Conservation (phyloP, 2,888 invertebrate genomes). For the Mylabris sibirica region DNA sequence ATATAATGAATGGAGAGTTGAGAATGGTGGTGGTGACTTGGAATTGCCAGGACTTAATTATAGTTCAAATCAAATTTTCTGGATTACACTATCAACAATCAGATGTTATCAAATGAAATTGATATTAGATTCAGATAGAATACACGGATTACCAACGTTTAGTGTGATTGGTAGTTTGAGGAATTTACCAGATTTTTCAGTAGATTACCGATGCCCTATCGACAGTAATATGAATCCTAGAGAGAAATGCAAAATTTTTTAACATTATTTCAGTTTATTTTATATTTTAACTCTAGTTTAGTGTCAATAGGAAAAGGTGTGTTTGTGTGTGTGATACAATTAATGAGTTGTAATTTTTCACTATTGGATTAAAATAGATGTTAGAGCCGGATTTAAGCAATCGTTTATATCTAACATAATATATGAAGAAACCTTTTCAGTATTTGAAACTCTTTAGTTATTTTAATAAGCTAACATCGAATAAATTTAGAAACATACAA, state of each 20-base stretch:
- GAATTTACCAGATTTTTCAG: constrained; percentile 47
- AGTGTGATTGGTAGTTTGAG: constrained; percentile 42
- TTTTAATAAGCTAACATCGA: background rate
- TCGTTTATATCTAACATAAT: no score
- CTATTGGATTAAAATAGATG: background rate
- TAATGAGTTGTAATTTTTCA: background rate
- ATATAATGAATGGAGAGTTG: constrained; percentile 74
- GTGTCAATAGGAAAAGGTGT: background rate
- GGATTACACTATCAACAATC: constrained; percentile 53
- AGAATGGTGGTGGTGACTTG: constrained; percentile 71
- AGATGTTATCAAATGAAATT: constrained; percentile 43
- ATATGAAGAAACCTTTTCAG: background rate
- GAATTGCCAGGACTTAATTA: constrained; percentile 76
- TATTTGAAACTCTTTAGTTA: background rate
- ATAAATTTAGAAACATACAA: background rate
- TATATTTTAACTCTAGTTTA: background rate
- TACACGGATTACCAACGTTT: constrained; percentile 40
- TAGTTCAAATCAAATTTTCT: constrained; percentile 67
- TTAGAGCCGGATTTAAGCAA: background rate
- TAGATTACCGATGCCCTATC: constrained; percentile 46
- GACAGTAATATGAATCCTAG: constrained; percentile 48
- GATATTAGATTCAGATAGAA: constrained; percentile 21
- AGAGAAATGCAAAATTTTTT: constrained; percentile 42
- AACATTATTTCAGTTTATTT: background rate
- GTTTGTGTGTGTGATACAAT: background rate